Evolutionary conservation across 2,888 invertebrate genomes (phyloP), one percentile per base, ranked within the genome.

Genomic region (Bhutanitis thaidina): DNA sequence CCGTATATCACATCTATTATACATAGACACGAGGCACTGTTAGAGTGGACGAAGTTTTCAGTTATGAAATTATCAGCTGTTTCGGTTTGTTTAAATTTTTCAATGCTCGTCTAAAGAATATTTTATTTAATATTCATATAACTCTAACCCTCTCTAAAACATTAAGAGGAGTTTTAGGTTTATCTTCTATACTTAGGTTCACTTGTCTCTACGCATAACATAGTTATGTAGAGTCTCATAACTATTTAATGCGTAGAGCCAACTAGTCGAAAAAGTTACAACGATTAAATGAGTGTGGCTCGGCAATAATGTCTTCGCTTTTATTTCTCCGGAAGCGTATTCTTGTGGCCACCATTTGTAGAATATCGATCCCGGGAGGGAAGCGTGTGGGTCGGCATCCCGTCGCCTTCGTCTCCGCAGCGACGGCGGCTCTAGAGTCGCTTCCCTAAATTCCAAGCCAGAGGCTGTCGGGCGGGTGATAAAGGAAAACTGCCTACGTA

Each of bases 401-500:
- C 84, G 80, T 78, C 83, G 81, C 79, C 79, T 72, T 67, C 71
- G 77, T 73, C 74, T 78, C 78, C 69, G 73, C 72, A 71, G 74
- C 71, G 76, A 59, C 72, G 76, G 66, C 69, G 78, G 77, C 74
- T 72, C 71, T 78, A 75, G 75, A 79, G 77, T 72, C 77, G 81
- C 73, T 79, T 77, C 78, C 74, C 79, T 78, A 76, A 80, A 81
- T 82, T 82, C 84, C 86, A 80, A 74, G 79, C 79, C 77, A 72
- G 74, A 83, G 82, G 81, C 82, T 84, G 84, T 78, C 80, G 83
- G 80, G 84, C 70, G 84, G 82, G 79, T 79, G 85, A 84, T 82
- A 87, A 82, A 84, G 84, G 84, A 76, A 82, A 87, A 85, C 77
- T 85, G 85, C 82, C 82, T 84, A 83, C 83, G 84, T 80, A 74